phyloP scores from a whole-genome alignment of 2,113 vertebrate genomes.

The Anolis sagrei region DNA sequence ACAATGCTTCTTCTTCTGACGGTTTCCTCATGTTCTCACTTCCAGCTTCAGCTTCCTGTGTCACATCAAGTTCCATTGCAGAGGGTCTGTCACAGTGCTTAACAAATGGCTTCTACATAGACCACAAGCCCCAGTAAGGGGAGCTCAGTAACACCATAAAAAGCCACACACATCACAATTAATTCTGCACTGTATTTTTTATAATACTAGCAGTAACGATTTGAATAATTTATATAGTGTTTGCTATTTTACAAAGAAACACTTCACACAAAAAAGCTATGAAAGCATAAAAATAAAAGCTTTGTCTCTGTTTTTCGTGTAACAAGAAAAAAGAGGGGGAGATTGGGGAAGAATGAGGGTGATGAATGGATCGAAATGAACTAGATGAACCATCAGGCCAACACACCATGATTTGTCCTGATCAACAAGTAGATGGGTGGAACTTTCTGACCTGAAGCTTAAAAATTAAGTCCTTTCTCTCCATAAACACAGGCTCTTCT shows the following conservation, averaged over 20 bases:
- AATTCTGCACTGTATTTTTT: not conserved
- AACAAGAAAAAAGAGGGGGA: slow-evolving; percentile 35
- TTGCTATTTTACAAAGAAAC: not conserved
- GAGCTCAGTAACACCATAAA: not conserved
- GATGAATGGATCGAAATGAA: slow-evolving; percentile 22
- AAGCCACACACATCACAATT: not conserved
- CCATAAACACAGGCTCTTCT: slow-evolving; percentile 7
- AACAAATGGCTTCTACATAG: no score
- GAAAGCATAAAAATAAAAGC: not conserved
- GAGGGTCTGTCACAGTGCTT: not conserved
- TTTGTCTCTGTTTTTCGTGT: slow-evolving; percentile 27
- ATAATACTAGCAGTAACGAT: not conserved
- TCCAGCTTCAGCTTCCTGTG: not conserved
- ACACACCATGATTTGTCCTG: slow-evolving; percentile 38
- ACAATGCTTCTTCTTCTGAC: not conserved
- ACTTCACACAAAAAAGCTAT: not conserved
- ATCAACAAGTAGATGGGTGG: slow-evolving; percentile 28
- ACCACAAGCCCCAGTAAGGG: not conserved
- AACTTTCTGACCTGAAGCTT: slow-evolving; percentile 54
- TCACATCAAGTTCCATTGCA: not conserved
- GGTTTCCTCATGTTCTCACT: not conserved
- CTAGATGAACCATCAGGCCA: slow-evolving; percentile 49
- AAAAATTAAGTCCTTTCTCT: slow-evolving; percentile 15
- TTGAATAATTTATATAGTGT: not conserved
- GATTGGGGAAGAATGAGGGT: slow-evolving; percentile 18